Conservation (phyloP, 2,888 invertebrate species). For the Bombyx huttoni region DNA sequence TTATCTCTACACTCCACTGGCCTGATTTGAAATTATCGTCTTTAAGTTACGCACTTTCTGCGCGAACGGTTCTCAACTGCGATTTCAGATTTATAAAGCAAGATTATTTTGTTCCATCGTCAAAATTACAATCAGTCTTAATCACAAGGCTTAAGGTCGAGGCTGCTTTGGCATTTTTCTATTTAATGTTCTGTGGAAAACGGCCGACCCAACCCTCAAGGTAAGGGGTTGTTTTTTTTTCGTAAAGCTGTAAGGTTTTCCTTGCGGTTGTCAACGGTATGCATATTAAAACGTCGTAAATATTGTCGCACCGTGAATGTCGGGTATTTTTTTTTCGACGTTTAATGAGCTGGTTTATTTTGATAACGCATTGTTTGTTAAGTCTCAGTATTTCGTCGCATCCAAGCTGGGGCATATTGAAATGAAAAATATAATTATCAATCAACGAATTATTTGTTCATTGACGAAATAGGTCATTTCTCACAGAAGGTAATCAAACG, state of each 20-base stretch:
- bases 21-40: conserved; percentile 51
- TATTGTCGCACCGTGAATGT: conserved; percentile 11
- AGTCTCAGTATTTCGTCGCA: not conserved
- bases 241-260: conserved; percentile 29
- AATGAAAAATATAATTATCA: too few relatives aligned
- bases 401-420: too few relatives aligned
- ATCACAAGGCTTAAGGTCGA: conserved; percentile 4
- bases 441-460: too few relatives aligned
- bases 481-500: too few relatives aligned
- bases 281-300: conserved; percentile 31
- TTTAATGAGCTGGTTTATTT: not conserved
- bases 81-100: conserved; percentile 43
- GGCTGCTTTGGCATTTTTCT: conserved; percentile 1
- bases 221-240: conserved; percentile 15
- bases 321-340: not conserved
- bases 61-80: conserved; percentile 40
- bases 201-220: not conserved
- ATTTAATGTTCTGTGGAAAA: conserved; percentile 2
- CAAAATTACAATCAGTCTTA: conserved; percentile 1
- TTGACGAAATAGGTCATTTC: too few relatives aligned
- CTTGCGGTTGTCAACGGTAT: conserved; percentile 29
- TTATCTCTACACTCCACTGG: conserved; percentile 47
- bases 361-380: not conserved
- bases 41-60: conserved; percentile 50
- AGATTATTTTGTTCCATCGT: conserved; percentile 13